A percentile compares a stretch with the other conserved stretches of the same genome.
Conservation (phyloP, 2,113 vertebrate species). For the Vicugna pacos region DNA sequence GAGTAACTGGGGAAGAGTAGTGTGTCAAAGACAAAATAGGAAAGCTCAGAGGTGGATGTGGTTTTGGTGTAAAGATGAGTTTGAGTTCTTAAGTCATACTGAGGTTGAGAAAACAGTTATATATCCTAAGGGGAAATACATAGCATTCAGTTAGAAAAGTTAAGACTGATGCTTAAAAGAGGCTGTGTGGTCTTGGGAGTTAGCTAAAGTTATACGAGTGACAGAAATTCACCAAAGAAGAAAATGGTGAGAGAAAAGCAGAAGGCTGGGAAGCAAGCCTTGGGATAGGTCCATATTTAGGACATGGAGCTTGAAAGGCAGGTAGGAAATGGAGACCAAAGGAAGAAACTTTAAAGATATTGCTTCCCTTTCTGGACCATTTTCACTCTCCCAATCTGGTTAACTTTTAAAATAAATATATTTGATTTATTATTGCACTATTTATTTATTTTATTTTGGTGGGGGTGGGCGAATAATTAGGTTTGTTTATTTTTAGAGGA, state of each 20-base stretch:
- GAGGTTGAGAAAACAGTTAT: neutral
- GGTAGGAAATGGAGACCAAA: neutral
- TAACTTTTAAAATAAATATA: neutral
- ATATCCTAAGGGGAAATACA: neutral
- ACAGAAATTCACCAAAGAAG: neutral
- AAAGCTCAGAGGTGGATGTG: neutral
- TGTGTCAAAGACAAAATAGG: neutral
- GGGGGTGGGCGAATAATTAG: no score
- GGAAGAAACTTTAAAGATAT: neutral
- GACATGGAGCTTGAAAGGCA: neutral
- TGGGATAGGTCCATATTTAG: neutral
- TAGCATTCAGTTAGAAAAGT: neutral
- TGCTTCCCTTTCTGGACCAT: neutral
- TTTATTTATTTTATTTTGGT: no score
- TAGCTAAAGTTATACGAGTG: neutral
- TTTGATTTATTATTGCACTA: no score
- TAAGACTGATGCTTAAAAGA: neutral
- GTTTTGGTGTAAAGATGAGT: constrained; percentile 4
- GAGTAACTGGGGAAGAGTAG: neutral
- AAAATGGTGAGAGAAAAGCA: neutral
- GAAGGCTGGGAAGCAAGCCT: neutral
- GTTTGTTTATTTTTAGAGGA: no score
- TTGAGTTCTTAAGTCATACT: constrained; percentile 4
- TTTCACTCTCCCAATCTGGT: neutral
- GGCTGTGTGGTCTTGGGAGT: neutral